Evolutionary conservation across 2,113 vertebrate species (phyloP), one percentile per base, ranked within the genome.

Genomic region (Sula dactylatra): DNA sequence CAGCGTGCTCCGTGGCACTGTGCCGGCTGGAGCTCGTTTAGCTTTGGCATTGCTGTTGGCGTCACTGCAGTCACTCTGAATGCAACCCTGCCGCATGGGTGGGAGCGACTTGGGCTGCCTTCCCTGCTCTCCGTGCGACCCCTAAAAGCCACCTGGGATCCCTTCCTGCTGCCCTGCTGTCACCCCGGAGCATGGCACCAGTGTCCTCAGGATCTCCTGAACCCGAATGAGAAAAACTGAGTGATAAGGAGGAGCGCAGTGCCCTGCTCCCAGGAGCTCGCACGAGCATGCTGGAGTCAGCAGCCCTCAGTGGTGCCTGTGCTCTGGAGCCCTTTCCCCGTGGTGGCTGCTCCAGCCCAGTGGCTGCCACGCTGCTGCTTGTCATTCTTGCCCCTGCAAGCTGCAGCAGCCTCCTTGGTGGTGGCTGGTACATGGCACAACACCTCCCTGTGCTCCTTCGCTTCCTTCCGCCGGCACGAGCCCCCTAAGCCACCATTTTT

Each of bases 241-340:
- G 24, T 3, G 16, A 14, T 6, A 2, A 44, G 12, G 54, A 65
- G 32, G 17, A 69, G 7, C 1, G 0, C 26, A 42, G 27, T 0
- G 2, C 40, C 8, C 36, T 21, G 73, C 50, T 54, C 24, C 71
- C 16, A 6, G 80, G 19, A 65, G 27, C 54, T 36, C 19, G 38
- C 31, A 4, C 1, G 40, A n/a, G 5, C 44, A 2, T 0, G 3
- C 18, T 54, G 80, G 7, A 55, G 22, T 29, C 0, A 0, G 11
- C 67, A 69, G 34, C 32, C 25, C 67, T 31, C 0, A 1, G 24
- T 27, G 49, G 6, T 47, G 40, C 13, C 56, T 44, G 20, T 3
- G 7, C 61, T n/a, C 8, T 49, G 31, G 67, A 56, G n/a, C 58
- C 76, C 55, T 92, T 21, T 74, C 31, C 47, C 40, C 1, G 4